Percentiles rank a stretch among this genome's conserved stretches.
Evolutionary conservation across 2,888 invertebrate species (phyloP).

Genomic region (Drymonia ruficornis): DNA sequence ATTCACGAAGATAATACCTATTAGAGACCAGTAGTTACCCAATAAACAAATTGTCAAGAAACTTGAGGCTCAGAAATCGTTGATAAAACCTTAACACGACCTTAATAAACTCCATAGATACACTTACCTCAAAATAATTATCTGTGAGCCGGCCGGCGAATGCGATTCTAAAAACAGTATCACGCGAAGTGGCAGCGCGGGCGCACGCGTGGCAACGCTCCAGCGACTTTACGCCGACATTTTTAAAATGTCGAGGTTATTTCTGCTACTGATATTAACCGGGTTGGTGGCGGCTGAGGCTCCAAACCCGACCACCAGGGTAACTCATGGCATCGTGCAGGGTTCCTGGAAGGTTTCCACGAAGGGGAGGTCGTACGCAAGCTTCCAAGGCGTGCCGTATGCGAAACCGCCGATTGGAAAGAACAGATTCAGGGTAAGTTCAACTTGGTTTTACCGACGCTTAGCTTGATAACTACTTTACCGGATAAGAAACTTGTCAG

Average conservation of each 20-base stretch:
- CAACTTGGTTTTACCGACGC: background rate
- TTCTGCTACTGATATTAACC: constrained; percentile 41
- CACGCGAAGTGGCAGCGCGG: constrained; percentile 6
- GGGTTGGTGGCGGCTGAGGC: constrained; percentile 46
- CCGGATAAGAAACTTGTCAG: too few relatives aligned
- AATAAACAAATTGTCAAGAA: too few relatives aligned
- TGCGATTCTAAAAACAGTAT: constrained; percentile 3
- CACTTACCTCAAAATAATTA: too few relatives aligned
- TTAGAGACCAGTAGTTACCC: too few relatives aligned
- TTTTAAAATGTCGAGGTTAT: constrained; percentile 48
- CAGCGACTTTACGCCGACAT: constrained; percentile 13
- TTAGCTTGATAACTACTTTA: too few relatives aligned
- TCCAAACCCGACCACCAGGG: constrained; percentile 62
- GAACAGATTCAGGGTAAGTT: constrained; percentile 83
- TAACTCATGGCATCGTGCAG: constrained; percentile 62
- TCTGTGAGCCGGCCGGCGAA: background rate
- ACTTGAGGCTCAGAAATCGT: too few relatives aligned
- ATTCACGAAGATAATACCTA: too few relatives aligned
- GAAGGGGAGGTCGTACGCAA: constrained; percentile 76
- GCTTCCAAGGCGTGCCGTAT: constrained; percentile 88
- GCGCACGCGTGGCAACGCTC: constrained; percentile 16
- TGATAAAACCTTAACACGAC: too few relatives aligned
- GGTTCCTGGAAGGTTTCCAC: constrained; percentile 71
- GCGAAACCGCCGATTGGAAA: constrained; percentile 87
- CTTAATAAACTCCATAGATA: too few relatives aligned